Evolutionary conservation across 35 echinoderm and acorn worm species (phyloP), one percentile per base, ranked within the genome.

Genomic region (Lytechinus pictus): DNA sequence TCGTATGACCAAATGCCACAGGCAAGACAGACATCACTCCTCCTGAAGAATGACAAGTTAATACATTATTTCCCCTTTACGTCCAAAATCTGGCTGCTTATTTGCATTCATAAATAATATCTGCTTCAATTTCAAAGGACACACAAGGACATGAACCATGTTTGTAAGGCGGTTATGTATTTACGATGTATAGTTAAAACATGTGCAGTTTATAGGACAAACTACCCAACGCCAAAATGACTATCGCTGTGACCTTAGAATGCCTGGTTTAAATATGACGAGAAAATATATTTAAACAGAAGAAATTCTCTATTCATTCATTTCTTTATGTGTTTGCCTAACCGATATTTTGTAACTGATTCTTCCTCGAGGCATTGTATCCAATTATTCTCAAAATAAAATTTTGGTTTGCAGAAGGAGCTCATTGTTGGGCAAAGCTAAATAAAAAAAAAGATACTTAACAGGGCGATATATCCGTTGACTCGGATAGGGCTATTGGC

Each of bases 291-390:
- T 60, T 60, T 60, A 16, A 60, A 79, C 5, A 79, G 66, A 79
- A 24, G 66, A 7, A 24, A 79, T 79, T 79, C 66, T 5, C 66
- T 79, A 79, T 79, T 79, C 66, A 19, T 79, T 24, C 16, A 5
- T 79, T 79, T 79, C 66, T 79, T 79, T 79, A 79, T n/a, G n/a
- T 79, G 66, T 79, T 79, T 79, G 19, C n/a, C n/a, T 79, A n/a
- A 79, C 66, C 16, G 16, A 79, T 79, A 79, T 79, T 79, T 79
- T 79, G 19, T 79, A 79, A 79, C 66, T 79, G 19, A 79, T 24
- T 79, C 21, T 14, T n/a, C 66, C 66, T 79, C 19, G 19, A 79
- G 66, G 21, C 21, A 79, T 24, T 79, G 66, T 79, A 79, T 79
- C 19, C 0, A n/a, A 79, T n/a, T 79, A 13, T 71, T 71, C 66